phyloP scores from a whole-genome alignment of 1,140 invertebrate genomes.

The Stegodyphus dumicola region DNA sequence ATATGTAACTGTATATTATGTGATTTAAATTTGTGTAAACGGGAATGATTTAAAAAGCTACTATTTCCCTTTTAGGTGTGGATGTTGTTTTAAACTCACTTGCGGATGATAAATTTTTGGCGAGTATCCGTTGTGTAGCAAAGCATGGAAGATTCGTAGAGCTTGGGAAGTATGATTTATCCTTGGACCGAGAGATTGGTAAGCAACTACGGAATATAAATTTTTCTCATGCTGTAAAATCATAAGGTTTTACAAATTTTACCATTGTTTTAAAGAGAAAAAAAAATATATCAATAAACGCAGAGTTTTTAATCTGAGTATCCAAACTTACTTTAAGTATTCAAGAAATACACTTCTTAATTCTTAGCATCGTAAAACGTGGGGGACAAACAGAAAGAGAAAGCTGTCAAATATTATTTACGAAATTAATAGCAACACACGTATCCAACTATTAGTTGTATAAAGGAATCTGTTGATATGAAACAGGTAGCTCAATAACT shows the following conservation, averaged over 20 bases:
- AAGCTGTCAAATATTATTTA: too few relatives aligned
- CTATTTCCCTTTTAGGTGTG: slow-evolving; percentile 70
- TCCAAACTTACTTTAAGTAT: too few relatives aligned
- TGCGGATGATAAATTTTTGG: slow-evolving; percentile 75
- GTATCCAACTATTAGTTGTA: too few relatives aligned
- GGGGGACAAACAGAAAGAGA: too few relatives aligned
- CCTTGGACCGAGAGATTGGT: slow-evolving; percentile 77
- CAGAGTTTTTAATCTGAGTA: not conserved
- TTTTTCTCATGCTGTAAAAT: not conserved
- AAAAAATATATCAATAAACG: not conserved
- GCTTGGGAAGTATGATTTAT: slow-evolving; percentile 85
- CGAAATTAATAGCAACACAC: not conserved
- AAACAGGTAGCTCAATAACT: too few relatives aligned
- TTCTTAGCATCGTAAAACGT: too few relatives aligned
- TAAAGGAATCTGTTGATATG: too few relatives aligned
- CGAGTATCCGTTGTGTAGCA: slow-evolving; percentile 69
- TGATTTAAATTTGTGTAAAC: too few relatives aligned
- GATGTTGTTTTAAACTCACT: slow-evolving; percentile 78
- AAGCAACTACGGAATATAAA: not conserved
- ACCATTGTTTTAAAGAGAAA: not conserved
- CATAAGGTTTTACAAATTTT: not conserved
- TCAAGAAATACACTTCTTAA: too few relatives aligned
- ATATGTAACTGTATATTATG: too few relatives aligned
- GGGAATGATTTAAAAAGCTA: too few relatives aligned
- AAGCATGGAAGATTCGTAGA: slow-evolving; percentile 78